These are phyloP conservation scores for Bucco capensis DNA, from an alignment of 2,113 vertebrate species.

Conservation along the genomic window DNA sequence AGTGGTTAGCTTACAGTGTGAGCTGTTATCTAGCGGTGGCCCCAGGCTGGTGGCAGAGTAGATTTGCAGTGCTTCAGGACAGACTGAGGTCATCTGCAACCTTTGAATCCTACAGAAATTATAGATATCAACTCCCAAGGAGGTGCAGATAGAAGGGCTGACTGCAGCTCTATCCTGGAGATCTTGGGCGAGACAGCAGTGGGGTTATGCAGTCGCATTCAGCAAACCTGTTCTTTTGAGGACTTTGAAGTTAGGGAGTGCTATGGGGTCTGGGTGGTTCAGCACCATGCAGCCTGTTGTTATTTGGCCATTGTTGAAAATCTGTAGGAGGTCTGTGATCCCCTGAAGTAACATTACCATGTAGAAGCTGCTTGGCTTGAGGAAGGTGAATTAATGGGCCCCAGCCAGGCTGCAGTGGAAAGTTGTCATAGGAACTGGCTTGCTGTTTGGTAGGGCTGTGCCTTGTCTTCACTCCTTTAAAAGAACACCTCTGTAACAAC, in stretches of 20 bases:
- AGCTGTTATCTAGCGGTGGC: background rate
- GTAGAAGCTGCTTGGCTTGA: background rate
- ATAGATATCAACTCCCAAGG: fast-evolving
- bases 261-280: background rate
- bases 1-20: background rate
- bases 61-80: background rate
- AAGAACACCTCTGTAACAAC: background rate
- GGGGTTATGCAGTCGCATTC: fast-evolving
- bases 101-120: background rate
- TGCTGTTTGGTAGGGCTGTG: background rate
- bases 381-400: background rate
- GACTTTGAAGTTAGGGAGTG: background rate
- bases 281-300: background rate
- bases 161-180: background rate
- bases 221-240: background rate
- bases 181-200: background rate
- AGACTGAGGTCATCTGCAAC: background rate
- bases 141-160: background rate
- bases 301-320: background rate
- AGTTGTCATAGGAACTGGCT: conserved; percentile 53
- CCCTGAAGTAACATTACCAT: background rate
- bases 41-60: background rate
- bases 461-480: background rate
- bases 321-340: background rate
- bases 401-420: conserved; percentile 38